A percentile compares a stretch with the other conserved stretches of the same genome.
Evolutionary conservation across 2,888 invertebrate species (phyloP).

Genomic region (Xylophagus ater): DNA sequence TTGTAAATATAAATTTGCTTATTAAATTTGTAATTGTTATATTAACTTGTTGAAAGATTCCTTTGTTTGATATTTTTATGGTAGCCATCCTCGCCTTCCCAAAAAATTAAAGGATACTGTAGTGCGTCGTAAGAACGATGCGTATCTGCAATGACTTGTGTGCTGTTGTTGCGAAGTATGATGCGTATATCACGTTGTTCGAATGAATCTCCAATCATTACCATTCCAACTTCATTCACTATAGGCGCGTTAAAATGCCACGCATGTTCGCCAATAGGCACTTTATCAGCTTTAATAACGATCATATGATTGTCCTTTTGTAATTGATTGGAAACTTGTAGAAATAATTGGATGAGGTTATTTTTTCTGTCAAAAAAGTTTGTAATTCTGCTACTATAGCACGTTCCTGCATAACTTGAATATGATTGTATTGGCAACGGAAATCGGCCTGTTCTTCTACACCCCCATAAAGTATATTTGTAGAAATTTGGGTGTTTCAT

Average conservation of each 20-base stretch:
- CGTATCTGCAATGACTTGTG: no score
- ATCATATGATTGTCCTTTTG: slow-evolving; percentile 7
- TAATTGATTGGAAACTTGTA: slow-evolving; percentile 12
- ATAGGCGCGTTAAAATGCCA: slow-evolving; percentile 4
- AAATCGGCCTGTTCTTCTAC: no score
- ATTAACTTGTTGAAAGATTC: slow-evolving; percentile 5
- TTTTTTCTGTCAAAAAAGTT: no score
- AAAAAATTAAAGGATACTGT: no score
- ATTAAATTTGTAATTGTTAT: no score
- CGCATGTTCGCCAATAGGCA: no score
- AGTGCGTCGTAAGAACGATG: no score
- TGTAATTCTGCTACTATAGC: no score
- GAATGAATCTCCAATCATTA: slow-evolving; percentile 6
- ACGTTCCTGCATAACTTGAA: no score
- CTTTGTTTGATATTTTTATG: slow-evolving; percentile 1
- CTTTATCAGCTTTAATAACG: slow-evolving; percentile 22
- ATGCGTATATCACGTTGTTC: slow-evolving; percentile 5
- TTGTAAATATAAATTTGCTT: no score
- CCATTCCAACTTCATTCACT: slow-evolving; percentile 5
- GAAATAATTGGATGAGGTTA: slow-evolving; percentile 15
- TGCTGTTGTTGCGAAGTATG: neutral
- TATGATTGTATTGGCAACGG: no score
- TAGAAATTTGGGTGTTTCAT: slow-evolving; percentile 15
- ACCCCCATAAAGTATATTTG: slow-evolving; percentile 21
- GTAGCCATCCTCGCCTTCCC: slow-evolving; percentile 5